Conservation (phyloP, 92 coral and sea anemone species). For the Epizoanthus scotinus region DNA sequence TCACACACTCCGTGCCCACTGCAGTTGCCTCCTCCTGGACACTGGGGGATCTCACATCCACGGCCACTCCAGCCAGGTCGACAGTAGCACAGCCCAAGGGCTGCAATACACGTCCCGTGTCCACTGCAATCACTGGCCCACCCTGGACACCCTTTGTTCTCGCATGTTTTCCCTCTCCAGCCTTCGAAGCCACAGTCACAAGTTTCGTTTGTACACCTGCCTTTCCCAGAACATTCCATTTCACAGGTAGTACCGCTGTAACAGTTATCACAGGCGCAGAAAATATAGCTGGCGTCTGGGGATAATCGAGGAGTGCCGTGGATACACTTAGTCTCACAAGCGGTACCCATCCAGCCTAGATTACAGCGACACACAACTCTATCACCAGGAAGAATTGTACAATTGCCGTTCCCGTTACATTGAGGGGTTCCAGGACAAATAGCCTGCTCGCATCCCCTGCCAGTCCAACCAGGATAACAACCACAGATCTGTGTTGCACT, state of each 20-base stretch:
- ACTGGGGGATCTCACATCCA: slow-evolving; percentile 68
- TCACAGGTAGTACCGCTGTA: slow-evolving; percentile 61
- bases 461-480: slow-evolving; percentile 61
- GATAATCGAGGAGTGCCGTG: slow-evolving; percentile 45
- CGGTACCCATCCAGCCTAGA: slow-evolving; percentile 59
- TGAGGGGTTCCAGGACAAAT: slow-evolving; percentile 68
- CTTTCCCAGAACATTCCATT: slow-evolving; percentile 65
- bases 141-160: slow-evolving; percentile 65
- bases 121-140: slow-evolving; percentile 71
- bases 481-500: slow-evolving; percentile 61
- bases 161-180: slow-evolving; percentile 70
- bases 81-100: slow-evolving; percentile 57
- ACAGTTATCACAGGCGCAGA: slow-evolving; percentile 55
- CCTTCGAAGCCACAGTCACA: slow-evolving; percentile 77
- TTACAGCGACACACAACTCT: slow-evolving; percentile 29
- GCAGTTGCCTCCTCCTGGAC: slow-evolving; percentile 76
- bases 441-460: slow-evolving; percentile 60
- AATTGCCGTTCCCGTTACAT: slow-evolving; percentile 58
- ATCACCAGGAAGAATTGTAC: slow-evolving; percentile 39
- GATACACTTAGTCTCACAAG: slow-evolving; percentile 59
- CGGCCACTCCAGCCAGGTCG: slow-evolving; percentile 73
- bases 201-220: slow-evolving; percentile 55
- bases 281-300: slow-evolving; percentile 28
- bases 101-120: slow-evolving; percentile 67
- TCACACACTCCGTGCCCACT: slow-evolving; percentile 65